Percentiles rank a stretch among this genome's conserved stretches.
phyloP scores from a whole-genome alignment of 1,140 invertebrate species.

The Aphis craccivora region DNA sequence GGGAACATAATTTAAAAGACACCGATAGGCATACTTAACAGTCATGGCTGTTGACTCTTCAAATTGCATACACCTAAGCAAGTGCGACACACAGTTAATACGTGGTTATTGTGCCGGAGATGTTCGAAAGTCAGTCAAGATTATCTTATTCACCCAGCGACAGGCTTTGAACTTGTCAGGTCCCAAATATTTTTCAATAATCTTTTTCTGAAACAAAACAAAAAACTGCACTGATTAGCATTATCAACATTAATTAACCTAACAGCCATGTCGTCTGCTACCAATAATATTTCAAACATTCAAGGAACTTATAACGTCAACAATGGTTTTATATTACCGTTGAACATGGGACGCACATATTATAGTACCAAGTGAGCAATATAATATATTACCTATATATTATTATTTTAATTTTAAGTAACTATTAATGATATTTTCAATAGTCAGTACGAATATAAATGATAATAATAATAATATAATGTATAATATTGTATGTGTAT shows the following conservation, averaged over 20 bases:
- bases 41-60: background rate
- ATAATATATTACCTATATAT: background rate
- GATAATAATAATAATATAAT: background rate
- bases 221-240: background rate
- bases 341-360: background rate
- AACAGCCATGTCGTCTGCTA: background rate
- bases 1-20: background rate
- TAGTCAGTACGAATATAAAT: background rate
- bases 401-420: background rate
- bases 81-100: background rate
- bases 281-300: background rate
- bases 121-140: background rate
- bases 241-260: too few relatives aligned
- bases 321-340: background rate
- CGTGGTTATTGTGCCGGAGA: background rate
- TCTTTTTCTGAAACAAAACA: slow-evolving; percentile 47
- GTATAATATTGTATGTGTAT: background rate
- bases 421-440: background rate
- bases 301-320: background rate
- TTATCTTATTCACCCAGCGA: slow-evolving; percentile 10
- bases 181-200: slow-evolving; percentile 38
- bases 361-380: background rate
- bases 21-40: background rate
- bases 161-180: background rate
- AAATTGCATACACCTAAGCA: background rate